Evolutionary conservation across 53 echinoderm and acorn worm species (phyloP).

Genomic region (Echinarachnius parma): DNA sequence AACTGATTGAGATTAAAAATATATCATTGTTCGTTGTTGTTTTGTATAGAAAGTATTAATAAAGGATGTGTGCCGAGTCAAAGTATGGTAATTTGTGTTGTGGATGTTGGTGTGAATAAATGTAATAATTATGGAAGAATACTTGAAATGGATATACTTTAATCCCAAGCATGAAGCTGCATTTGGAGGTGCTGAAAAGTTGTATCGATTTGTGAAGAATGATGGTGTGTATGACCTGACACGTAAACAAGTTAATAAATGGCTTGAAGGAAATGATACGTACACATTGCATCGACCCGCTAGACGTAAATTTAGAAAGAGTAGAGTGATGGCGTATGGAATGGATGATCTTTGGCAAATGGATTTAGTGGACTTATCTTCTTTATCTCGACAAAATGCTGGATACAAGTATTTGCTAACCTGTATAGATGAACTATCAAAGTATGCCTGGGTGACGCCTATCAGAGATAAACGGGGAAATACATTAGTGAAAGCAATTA

Average conservation of each 20-base stretch:
- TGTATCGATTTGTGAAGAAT: too few species aligned
- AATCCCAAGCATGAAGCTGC: too few species aligned
- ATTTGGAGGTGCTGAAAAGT: too few species aligned
- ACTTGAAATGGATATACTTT: too few species aligned
- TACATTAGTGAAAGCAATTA: constrained; percentile 15
- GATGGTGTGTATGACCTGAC: too few species aligned
- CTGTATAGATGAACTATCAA: constrained; percentile 67
- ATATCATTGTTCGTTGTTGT: too few species aligned
- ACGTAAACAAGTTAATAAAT: constrained; percentile 45
- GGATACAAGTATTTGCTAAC: constrained; percentile 53
- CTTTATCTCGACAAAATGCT: constrained; percentile 34
- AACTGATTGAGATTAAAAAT: too few species aligned
- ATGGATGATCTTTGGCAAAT: constrained; percentile 50
- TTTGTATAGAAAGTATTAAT: too few species aligned
- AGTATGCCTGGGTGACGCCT: constrained; percentile 58
- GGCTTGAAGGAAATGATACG: constrained; percentile 36
- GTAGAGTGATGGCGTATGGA: constrained; percentile 34
- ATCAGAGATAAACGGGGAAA: constrained; percentile 49
- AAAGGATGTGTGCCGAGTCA: too few species aligned
- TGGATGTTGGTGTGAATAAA: too few species aligned
- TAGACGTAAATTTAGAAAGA: constrained; percentile 37
- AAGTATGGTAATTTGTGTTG: too few species aligned
- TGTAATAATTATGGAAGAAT: too few species aligned
- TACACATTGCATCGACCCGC: constrained; percentile 57
- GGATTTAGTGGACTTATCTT: constrained; percentile 50